A percentile compares a stretch with the other conserved stretches of the same genome.
Conservation (phyloP, 2,888 invertebrate species). For the Strigamia maritima region DNA sequence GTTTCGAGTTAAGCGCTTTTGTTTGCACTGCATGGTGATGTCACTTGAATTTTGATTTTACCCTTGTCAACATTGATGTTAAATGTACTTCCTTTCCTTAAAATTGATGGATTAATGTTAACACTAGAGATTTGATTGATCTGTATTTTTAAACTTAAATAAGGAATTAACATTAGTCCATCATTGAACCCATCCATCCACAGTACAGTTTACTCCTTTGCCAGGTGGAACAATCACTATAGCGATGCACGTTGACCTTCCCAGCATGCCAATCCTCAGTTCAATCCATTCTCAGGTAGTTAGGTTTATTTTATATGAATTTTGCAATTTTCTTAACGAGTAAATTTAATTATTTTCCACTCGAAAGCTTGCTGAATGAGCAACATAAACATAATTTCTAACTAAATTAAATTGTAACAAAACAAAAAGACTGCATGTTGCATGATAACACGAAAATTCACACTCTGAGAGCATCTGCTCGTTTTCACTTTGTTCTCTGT, state of each 20-base stretch:
- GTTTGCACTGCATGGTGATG: conserved; percentile 2
- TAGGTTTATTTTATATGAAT: background rate
- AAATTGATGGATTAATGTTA: background rate
- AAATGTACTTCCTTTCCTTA: background rate
- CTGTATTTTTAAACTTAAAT: background rate
- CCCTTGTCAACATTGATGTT: too few relatives aligned
- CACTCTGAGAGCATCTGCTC: conserved; percentile 13
- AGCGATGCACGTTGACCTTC: conserved; percentile 34
- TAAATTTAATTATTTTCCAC: background rate
- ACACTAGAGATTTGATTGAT: background rate
- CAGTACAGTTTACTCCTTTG: conserved; percentile 31
- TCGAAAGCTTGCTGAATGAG: background rate
- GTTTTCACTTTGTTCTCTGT: conserved; percentile 31
- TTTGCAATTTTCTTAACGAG: background rate
- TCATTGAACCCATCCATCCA: background rate
- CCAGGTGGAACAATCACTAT: conserved; percentile 29
- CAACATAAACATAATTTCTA: background rate
- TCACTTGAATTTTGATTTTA: background rate
- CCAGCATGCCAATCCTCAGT: conserved; percentile 32
- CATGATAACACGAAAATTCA: conserved; percentile 3
- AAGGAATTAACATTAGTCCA: background rate
- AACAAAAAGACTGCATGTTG: background rate
- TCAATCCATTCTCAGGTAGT: conserved; percentile 6
- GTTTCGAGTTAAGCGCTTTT: background rate
- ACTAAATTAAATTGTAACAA: background rate